phyloP scores from a whole-genome alignment of 2,888 invertebrate genomes.

The Megalurothrips usitatus region DNA sequence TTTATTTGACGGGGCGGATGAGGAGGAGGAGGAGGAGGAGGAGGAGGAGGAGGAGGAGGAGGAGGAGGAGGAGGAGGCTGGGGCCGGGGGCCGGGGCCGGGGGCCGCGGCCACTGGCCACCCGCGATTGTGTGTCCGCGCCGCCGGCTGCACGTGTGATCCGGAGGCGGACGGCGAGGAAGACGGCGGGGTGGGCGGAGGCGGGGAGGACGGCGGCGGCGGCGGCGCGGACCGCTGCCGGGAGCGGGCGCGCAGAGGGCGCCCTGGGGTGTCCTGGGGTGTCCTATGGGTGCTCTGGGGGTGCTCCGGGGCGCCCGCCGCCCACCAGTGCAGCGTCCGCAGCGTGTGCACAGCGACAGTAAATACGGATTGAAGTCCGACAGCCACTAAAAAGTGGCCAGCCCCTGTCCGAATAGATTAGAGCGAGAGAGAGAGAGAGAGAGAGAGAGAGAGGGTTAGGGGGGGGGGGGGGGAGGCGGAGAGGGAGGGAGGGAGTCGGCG shows the following conservation, averaged over 20 bases:
- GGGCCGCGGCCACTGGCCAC: not conserved
- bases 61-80: no score
- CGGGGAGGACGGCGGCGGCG: no score
- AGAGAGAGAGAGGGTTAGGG: no score
- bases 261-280: no score
- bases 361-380: conserved; percentile 24
- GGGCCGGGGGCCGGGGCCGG: not conserved
- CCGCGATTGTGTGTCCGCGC: no score
- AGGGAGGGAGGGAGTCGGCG: no score
- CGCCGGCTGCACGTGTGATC: not conserved
- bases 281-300: no score
- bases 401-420: not conserved
- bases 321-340: not conserved
- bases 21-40: not conserved
- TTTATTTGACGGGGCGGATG: conserved; percentile 14
- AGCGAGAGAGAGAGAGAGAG: not conserved
- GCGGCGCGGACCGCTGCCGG: no score
- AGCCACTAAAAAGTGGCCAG: conserved; percentile 16
- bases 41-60: not conserved
- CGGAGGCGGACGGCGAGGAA: no score
- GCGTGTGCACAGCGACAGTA: conserved; percentile 1
- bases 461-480: no score
- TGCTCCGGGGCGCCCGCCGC: not conserved
- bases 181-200: no score
- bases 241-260: no score